Evolutionary conservation across 1,140 invertebrate species (phyloP).

Genomic region (Paraescarpia echinospica): DNA sequence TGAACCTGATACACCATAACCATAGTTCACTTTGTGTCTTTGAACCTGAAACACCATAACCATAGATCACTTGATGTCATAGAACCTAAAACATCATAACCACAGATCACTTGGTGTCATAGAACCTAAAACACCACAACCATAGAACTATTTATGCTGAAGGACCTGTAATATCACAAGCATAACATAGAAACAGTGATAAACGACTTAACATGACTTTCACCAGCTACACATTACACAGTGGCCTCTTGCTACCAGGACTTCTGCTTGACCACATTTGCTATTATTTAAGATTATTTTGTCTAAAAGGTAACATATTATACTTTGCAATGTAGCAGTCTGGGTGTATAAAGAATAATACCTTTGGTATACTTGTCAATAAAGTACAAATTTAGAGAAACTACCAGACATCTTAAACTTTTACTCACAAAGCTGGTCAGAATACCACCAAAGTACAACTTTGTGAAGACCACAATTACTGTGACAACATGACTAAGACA

Average conservation of each 20-base stretch:
- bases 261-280: no score
- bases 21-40: conserved; percentile 92
- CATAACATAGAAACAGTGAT: no score
- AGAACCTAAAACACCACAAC: conserved; percentile 71
- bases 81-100: no score
- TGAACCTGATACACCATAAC: no score
- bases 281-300: no score
- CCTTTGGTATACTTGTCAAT: no score
- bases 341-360: no score
- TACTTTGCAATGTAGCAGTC: no score
- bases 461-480: not conserved
- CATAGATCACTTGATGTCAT: not conserved
- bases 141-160: not conserved
- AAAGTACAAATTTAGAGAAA: not conserved
- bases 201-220: no score
- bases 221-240: no score
- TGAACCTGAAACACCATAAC: conserved; percentile 71
- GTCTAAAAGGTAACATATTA: no score
- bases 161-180: not conserved
- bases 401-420: not conserved
- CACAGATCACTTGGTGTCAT: conserved; percentile 92
- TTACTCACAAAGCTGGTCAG: not conserved
- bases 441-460: not conserved
- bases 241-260: no score
- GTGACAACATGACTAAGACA: not conserved